Evolutionary conservation across 2,113 vertebrate species (phyloP).

Genomic region (Hiodon tergisus): DNA sequence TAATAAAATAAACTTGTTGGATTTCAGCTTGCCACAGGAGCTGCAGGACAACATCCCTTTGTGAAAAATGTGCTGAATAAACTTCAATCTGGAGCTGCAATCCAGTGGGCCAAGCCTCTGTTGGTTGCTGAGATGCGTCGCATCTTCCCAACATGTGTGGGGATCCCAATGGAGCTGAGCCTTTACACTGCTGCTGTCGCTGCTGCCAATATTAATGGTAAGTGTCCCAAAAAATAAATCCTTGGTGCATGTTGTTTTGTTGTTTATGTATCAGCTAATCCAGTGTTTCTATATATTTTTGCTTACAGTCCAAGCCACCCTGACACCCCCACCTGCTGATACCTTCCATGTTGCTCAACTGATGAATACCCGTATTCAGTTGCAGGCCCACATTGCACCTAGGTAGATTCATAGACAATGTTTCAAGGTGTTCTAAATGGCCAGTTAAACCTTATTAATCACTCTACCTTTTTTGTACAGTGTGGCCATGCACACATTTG

Average conservation of each 20-base stretch:
- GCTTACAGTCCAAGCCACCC: slow-evolving; percentile 42
- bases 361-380: slow-evolving; percentile 44
- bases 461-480: slow-evolving; percentile 47
- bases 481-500: slow-evolving; percentile 51
- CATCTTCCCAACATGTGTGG: slow-evolving; percentile 61
- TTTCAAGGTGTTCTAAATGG: background rate
- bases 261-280: background rate
- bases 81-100: slow-evolving; percentile 45
- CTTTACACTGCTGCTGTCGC: slow-evolving; percentile 57
- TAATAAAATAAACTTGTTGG: background rate
- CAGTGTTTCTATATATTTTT: slow-evolving; percentile 10
- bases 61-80: slow-evolving; percentile 32
- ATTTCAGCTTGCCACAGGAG: slow-evolving; percentile 39
- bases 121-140: slow-evolving; percentile 58
- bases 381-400: slow-evolving; percentile 54
- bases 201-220: slow-evolving; percentile 46
- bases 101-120: slow-evolving; percentile 53
- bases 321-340: slow-evolving; percentile 48
- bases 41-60: slow-evolving; percentile 4
- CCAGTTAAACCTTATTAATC: background rate
- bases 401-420: slow-evolving; percentile 40
- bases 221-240: slow-evolving; percentile 14
- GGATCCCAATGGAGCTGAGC: slow-evolving; percentile 67
- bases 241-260: background rate
- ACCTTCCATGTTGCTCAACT: slow-evolving; percentile 41